These are phyloP conservation scores for Platyrinchus mystaceus DNA, from an alignment of 2,797 vertebrate genomes.

Conservation along the genomic window DNA sequence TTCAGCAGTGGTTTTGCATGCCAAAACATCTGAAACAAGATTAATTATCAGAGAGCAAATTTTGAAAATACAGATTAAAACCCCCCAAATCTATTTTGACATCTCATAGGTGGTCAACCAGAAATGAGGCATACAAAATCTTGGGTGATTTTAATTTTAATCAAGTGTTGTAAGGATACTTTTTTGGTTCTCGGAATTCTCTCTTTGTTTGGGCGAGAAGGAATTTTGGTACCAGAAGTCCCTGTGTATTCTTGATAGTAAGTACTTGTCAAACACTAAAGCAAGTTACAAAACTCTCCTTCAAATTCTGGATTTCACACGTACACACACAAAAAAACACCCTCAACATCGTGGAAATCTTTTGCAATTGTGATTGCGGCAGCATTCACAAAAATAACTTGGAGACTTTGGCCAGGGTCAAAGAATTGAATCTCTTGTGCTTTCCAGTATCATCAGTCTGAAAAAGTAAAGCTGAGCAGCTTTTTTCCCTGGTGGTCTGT, in stretches of 20 bases:
- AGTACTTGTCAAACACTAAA: background rate
- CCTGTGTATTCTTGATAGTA: background rate
- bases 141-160: background rate
- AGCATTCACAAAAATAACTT: background rate
- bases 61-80: background rate
- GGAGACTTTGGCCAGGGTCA: background rate
- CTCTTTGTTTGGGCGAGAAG: background rate
- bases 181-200: background rate
- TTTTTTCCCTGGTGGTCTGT: background rate
- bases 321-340: background rate
- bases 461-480: background rate
- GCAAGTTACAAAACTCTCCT: background rate
- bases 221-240: background rate
- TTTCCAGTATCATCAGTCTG: background rate
- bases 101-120: background rate
- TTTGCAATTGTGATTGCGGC: background rate
- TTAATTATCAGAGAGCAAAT: background rate
- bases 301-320: background rate
- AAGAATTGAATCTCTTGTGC: background rate
- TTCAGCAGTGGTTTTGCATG: background rate
- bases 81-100: background rate
- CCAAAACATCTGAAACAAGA: background rate
- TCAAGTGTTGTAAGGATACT: background rate
- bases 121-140: background rate
- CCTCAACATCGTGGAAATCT: background rate